phyloP scores from a whole-genome alignment of 2,113 vertebrate genomes.

The Sylvietta virens region DNA sequence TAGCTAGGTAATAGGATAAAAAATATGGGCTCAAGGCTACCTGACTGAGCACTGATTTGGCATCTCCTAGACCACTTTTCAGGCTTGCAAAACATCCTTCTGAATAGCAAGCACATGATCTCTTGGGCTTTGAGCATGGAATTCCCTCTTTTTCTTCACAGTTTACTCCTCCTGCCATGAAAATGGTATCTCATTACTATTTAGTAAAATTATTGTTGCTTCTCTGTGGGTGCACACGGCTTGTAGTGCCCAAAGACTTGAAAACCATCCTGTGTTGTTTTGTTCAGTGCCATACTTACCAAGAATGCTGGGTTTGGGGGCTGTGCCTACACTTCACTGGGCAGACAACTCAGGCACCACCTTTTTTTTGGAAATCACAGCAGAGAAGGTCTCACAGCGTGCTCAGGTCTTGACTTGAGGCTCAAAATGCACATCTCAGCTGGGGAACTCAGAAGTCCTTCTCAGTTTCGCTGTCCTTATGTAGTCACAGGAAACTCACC shows the following conservation, averaged over 20 bases:
- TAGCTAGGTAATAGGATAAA: not conserved
- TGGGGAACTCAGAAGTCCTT: not conserved
- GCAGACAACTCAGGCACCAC: not conserved
- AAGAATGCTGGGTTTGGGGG: not conserved
- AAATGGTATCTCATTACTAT: not conserved
- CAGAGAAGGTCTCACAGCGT: rapidly evolving
- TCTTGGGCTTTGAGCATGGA: not conserved
- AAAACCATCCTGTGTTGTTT: not conserved
- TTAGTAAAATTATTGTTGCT: not conserved
- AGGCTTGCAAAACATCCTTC: not conserved
- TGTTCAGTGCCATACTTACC: not conserved
- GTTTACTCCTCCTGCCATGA: not conserved
- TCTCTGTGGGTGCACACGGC: not conserved
- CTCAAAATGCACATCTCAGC: not conserved
- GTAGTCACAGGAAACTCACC: not conserved
- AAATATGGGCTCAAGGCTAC: not conserved
- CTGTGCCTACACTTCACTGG: not conserved
- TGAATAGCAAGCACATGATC: not conserved
- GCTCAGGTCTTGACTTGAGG: not conserved
- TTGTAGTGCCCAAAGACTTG: not conserved
- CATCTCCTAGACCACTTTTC: not conserved
- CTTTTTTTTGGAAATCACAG: not conserved
- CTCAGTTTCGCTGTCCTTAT: not conserved
- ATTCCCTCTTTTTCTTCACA: not conserved
- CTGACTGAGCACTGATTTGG: not conserved